Conservation (phyloP, 1,140 invertebrate species). For the Trialeurodes vaporariorum region DNA sequence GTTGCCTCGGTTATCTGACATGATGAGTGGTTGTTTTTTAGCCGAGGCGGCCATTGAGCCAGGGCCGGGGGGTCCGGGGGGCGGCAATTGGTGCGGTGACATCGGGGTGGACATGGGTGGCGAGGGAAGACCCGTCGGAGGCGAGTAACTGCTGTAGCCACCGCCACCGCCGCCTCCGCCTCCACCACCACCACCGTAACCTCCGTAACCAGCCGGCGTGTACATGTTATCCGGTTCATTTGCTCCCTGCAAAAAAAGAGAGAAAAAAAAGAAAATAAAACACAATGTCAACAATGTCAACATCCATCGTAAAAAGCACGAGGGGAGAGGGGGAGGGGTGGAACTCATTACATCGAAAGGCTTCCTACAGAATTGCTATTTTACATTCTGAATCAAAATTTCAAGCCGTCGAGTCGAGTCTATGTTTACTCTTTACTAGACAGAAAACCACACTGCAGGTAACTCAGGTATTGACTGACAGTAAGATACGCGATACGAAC, state of each 20-base stretch:
- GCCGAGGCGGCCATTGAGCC: background rate
- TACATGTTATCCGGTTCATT: background rate
- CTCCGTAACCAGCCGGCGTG: slow-evolving; percentile 37
- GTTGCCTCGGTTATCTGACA: background rate
- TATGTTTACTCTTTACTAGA: too few relatives aligned
- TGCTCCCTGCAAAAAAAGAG: slow-evolving; percentile 6
- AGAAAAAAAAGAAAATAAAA: too few relatives aligned
- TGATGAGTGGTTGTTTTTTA: background rate
- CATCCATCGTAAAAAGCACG: too few relatives aligned
- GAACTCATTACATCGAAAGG: too few relatives aligned
- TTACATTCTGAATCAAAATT: too few relatives aligned
- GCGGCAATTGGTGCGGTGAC: slow-evolving; percentile 23
- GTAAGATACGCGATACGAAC: too few relatives aligned
- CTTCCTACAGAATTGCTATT: too few relatives aligned
- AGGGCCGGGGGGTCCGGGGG: background rate
- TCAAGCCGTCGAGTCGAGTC: too few relatives aligned
- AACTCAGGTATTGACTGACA: too few relatives aligned
- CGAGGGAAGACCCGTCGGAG: slow-evolving; percentile 40
- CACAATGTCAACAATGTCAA: too few relatives aligned
- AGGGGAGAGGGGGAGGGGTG: too few relatives aligned
- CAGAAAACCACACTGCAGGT: too few relatives aligned
- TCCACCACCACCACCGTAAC: slow-evolving; percentile 41
- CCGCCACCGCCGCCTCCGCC: slow-evolving; percentile 35
- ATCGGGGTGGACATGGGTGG: slow-evolving; percentile 31
- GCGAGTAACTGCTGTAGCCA: slow-evolving; percentile 47